Base-by-base conservation (phyloP, 2,797 vertebrate species). In the Rhinatrema bivittatum region DNA sequence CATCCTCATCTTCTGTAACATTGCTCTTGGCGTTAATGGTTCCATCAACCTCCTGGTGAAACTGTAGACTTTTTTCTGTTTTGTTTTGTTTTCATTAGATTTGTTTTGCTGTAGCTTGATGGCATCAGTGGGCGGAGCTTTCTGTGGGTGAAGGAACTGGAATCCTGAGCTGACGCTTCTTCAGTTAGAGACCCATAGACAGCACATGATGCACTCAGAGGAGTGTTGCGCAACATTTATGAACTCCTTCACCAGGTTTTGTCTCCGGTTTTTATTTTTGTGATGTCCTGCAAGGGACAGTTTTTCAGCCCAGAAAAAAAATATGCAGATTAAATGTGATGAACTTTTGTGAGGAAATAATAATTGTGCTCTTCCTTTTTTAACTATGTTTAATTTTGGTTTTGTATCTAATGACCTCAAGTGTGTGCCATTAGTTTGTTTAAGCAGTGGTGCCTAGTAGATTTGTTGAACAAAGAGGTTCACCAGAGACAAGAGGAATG, bases 1-100 rank as follows among this genome's bases (percentile, higher is more conserved):
- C 40, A 29, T 85, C 74, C 36, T 78, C 83, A 0, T 67, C 78
- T 2, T 91, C 89, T 72, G 68, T 90, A 37, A 69, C 74, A 0
- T 60, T 93, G 50, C 67, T 96, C 43, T 67, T 90, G 74, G 83
- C 87, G 60, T 46, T 90, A 63, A 73, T 93, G 73, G 79, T 96
- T 78, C 89, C 91, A 84, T 89, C 80, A 29, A 53, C 76, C 32
- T 86, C 83, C 29, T 93, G 90, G 88, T 95, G 91, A 97, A 80
- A 51, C 46, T 39, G 24, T 38, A 53, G 49, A 57, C 25, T 43
- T 28, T 43, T 45, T 29, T 7, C 44, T 38, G 43, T 46, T 28
- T 7, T 42, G 28, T 28, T 56, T 32, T 24, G 65, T 65, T 40
- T 53, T 62, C n/a, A n/a, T n/a, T n/a, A n/a, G n/a, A 20, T 46